phyloP scores from a whole-genome alignment of 2,113 vertebrate genomes.

The Chloebia gouldiae region DNA sequence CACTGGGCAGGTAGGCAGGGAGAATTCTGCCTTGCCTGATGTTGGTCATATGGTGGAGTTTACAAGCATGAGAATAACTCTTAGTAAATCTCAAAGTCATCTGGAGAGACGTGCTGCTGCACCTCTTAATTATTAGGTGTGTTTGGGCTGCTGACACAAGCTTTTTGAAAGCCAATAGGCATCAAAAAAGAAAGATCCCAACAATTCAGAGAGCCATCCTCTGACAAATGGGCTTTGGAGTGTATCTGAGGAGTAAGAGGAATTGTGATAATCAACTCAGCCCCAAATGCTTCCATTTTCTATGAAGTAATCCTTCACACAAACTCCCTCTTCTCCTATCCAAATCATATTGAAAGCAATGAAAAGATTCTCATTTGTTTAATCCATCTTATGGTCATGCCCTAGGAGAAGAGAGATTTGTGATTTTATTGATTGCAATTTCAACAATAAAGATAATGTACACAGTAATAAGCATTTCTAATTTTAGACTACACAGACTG shows the following conservation, averaged over 20 bases:
- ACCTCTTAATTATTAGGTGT: not conserved
- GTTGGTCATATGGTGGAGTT: not conserved
- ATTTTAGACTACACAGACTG: not conserved
- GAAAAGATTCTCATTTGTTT: conserved; percentile 10
- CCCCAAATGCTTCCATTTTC: not conserved
- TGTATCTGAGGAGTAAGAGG: not conserved
- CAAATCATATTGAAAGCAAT: conserved; percentile 21
- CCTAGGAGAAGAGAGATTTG: conserved; percentile 40
- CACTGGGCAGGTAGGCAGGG: not conserved
- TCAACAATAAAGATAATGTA: conserved; percentile 34
- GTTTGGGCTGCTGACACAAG: conserved; percentile 26
- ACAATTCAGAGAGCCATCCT: not conserved
- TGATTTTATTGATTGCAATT: conserved; percentile 29
- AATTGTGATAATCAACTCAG: not conserved
- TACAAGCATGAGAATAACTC: not conserved
- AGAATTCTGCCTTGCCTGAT: not conserved
- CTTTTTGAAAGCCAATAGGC: conserved; percentile 16
- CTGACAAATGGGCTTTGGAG: not conserved
- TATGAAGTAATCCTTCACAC: not conserved
- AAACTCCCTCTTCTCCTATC: conserved; percentile 17
- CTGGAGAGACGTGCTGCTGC: conserved; percentile 11
- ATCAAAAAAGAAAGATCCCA: not conserved
- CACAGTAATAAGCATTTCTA: conserved; percentile 6
- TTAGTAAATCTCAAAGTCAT: conserved; percentile 10
- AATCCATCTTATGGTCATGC: conserved; percentile 11